Evolutionary conservation across 2,888 invertebrate genomes (phyloP), one percentile per base, ranked within the genome.

Genomic region (Phalangium opilio): DNA sequence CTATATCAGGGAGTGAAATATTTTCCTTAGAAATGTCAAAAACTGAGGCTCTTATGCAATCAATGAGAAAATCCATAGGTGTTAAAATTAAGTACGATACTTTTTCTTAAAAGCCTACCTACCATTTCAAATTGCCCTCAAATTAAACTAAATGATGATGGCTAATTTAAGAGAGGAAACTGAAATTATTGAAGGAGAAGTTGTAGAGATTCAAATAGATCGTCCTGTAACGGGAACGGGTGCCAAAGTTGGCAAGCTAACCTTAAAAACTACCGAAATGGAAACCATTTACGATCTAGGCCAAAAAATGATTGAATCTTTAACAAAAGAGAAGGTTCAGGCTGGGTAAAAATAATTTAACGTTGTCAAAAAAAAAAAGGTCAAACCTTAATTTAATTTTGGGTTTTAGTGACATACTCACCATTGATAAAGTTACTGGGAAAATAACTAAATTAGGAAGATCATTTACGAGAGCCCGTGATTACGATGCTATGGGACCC

Each of bases 251-350:
- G 95, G 95, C 1, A 87, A 96, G 60, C 72, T 98, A 33, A 96
- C 95, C 0, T 70, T 99, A 41, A 98, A 98, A 71, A 98, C 98
- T 0, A 96, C 95, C 0, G 98, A 98, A 67, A 99, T 99, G 98
- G 98, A 98, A 68, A 96, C 98, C 0, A 83, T 95, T 54, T 99
- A 98, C 64, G 98, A 99, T 66, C 74, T 99, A 64, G 98, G 98
- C 2, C 83, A 83, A 44, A 96, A 96, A 73, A 95, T 96, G 81
- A 95, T 96, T 46, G 95, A 96, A 65, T 85, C 87, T 45, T 75
- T 95, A 48, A 79, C 89, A 59, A 95, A 95, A 61, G 93, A 96
- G 62, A 95, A 93, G 72, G 86, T 83, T 40, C 64, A 67, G 50
- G 70, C 72, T 27, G 73, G 73, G 69, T 69, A 58, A 55, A 15